A percentile compares a stretch with the other conserved stretches of the same genome.
phyloP scores from a whole-genome alignment of 2,113 vertebrate species.

The Hystrix brachyura region DNA sequence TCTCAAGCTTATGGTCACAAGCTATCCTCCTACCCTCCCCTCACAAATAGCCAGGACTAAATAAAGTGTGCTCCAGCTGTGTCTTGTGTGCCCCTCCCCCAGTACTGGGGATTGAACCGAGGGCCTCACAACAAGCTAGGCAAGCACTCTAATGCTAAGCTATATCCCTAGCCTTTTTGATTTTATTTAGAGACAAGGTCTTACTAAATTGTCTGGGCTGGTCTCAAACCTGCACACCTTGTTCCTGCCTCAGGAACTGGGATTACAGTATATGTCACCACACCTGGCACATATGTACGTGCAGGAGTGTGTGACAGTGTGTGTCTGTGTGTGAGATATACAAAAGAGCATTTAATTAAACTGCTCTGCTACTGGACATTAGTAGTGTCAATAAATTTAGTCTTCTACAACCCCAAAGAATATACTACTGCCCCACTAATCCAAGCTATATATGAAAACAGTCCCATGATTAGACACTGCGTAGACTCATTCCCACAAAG shows the following conservation, averaged over 20 bases:
- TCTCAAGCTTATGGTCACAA: not conserved
- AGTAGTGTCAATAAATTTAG: slow-evolving; percentile 26
- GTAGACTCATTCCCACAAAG: not conserved
- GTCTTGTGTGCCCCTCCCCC: not conserved
- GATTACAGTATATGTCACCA: not conserved
- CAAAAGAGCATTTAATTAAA: not conserved
- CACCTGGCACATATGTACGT: not conserved
- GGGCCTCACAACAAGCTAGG: not conserved
- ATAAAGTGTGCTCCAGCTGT: not conserved
- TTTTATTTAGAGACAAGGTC: not conserved
- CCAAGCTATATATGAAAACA: not conserved
- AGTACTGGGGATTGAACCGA: not conserved
- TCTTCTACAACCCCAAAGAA: not conserved
- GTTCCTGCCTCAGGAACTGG: not conserved
- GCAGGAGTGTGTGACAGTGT: fast-evolving
- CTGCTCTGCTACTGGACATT: not conserved
- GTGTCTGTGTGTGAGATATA: not conserved
- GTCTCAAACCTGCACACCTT: not conserved
- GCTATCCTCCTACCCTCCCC: not conserved
- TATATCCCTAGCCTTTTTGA: not conserved
- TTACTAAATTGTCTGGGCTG: not conserved
- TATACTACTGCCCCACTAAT: not conserved
- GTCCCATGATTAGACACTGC: not conserved
- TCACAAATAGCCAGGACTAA: not conserved
- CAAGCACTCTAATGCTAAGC: not conserved